These are phyloP conservation scores for Malthinus flaveolus DNA, from an alignment of 2,888 invertebrate genomes.

Conservation along the genomic window DNA sequence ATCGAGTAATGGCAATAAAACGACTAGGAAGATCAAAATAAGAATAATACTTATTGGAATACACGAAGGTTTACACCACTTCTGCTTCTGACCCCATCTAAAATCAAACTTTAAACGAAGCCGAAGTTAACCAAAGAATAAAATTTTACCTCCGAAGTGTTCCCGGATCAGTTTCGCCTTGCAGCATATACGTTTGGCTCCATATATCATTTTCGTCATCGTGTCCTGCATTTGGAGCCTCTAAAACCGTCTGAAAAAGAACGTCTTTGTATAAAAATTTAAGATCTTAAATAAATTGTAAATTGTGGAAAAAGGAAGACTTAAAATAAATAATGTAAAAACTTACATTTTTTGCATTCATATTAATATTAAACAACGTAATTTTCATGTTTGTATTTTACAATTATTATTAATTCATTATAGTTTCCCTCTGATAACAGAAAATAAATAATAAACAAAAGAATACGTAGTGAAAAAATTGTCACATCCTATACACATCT, in stretches of 20 bases:
- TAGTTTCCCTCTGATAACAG: too few relatives aligned
- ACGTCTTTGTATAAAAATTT: too few relatives aligned
- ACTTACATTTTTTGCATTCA: neutral
- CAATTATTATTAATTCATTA: too few relatives aligned
- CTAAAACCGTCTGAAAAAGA: conserved; percentile 65
- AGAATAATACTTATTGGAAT: conserved; percentile 82
- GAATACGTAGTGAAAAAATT: too few relatives aligned
- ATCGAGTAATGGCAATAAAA: conserved; percentile 74
- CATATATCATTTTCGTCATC: conserved; percentile 77
- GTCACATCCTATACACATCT: too few relatives aligned
- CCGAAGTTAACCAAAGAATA: neutral
- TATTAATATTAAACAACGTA: neutral
- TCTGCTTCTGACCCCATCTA: conserved; percentile 59
- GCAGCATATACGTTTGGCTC: conserved; percentile 77
- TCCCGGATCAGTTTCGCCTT: conserved; percentile 61
- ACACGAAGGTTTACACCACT: conserved; percentile 81
- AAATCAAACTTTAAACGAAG: neutral
- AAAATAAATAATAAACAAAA: too few relatives aligned
- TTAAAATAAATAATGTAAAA: neutral
- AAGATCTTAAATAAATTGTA: too few relatives aligned
- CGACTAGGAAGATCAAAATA: conserved; percentile 77
- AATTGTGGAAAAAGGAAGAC: conserved; percentile 32
- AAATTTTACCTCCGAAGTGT: conserved; percentile 61
- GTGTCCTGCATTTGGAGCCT: conserved; percentile 65
- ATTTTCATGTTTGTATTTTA: too few relatives aligned